Base-by-base conservation (phyloP, 2,888 invertebrate genomes). In the Dermolepida albohirtum region DNA sequence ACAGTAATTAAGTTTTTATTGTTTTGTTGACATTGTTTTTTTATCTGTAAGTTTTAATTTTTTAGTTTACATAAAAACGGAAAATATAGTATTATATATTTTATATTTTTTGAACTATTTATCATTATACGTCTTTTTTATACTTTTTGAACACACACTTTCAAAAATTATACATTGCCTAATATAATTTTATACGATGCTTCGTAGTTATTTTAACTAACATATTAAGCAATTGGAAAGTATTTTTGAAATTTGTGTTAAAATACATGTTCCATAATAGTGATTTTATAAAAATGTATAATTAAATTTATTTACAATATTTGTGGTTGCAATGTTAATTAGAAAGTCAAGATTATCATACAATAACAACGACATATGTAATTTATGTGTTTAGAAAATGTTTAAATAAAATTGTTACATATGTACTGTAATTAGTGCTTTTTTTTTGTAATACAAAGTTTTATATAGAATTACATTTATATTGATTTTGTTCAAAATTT, bases 51-150 rank as follows among this genome's bases (percentile, higher is more conserved):
- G 27, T n/a, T 62, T 66, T 62, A 22, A 41, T 57, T 22, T 41
- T 50, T 59, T 66, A 59, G 40, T 59, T 66, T 59, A 62, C 29
- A 63, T n/a, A 34, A 34, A 39, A 14, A 29, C 7, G 34, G 29
- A 43, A 43, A 43, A 41, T 54, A 44, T 64, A 43, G 34, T 54
- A 52, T 54, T 54, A 44, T 41, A 34, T 52, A 54, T 51, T 64
- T 54, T 64, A 64, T 64, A 51, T 64, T 41, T 51, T 47, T 64
- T 47, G 43, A 62, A 62, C 41, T 59, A n/a, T 17, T 7, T 59
- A 11, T 34, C 6, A 4, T 29, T 49, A 12, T 63, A 39, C 63
- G 10, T 27, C 10, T 40, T 50, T 29, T 39, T 14, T 50, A 64
- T 12, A 50, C 29, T 50, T 57, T 16, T 57, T 41, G 22, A 34